Conservation (phyloP, 2,888 invertebrate species). For the Orthosia cruda region DNA sequence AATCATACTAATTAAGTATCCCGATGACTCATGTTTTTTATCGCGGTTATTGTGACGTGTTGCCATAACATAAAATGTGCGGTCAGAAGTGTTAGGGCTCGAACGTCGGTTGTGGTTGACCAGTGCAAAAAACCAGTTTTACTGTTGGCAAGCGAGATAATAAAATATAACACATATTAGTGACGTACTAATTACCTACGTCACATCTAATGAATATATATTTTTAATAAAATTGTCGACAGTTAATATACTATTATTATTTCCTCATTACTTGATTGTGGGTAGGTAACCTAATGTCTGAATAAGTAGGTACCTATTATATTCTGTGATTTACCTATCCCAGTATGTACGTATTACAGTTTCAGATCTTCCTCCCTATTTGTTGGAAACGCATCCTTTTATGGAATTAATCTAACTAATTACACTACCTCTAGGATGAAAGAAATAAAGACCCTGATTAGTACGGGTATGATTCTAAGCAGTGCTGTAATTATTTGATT, state of each 20-base stretch:
- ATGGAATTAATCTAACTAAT: background rate
- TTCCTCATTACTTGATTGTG: conserved; percentile 43
- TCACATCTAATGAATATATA: conserved; percentile 28
- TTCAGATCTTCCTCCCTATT: background rate
- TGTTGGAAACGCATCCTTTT: background rate
- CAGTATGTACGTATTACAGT: background rate
- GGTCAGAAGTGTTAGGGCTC: conserved; percentile 12
- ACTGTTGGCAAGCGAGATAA: conserved; percentile 27
- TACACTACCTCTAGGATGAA: background rate
- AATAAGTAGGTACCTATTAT: conserved; percentile 10
- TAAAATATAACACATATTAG: background rate
- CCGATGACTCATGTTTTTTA: conserved; percentile 34
- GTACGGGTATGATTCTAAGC: background rate
- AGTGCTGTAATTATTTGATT: background rate
- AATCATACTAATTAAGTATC: conserved; percentile 12
- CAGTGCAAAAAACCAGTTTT: conserved; percentile 8
- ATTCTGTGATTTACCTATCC: conserved; percentile 17
- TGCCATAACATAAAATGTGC: conserved; percentile 8
- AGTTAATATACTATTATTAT: conserved; percentile 46
- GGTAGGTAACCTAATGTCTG: conserved; percentile 14
- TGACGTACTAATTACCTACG: conserved; percentile 41
- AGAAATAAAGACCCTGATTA: background rate
- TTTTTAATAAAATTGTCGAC: conserved; percentile 18
- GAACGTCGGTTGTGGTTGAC: conserved; percentile 10
- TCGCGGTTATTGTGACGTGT: conserved; percentile 36